A percentile compares a stretch with the other conserved stretches of the same genome.
These are phyloP conservation scores for Pachycephus smyrnensis DNA, from an alignment of 2,888 invertebrate species.

Conservation along the genomic window DNA sequence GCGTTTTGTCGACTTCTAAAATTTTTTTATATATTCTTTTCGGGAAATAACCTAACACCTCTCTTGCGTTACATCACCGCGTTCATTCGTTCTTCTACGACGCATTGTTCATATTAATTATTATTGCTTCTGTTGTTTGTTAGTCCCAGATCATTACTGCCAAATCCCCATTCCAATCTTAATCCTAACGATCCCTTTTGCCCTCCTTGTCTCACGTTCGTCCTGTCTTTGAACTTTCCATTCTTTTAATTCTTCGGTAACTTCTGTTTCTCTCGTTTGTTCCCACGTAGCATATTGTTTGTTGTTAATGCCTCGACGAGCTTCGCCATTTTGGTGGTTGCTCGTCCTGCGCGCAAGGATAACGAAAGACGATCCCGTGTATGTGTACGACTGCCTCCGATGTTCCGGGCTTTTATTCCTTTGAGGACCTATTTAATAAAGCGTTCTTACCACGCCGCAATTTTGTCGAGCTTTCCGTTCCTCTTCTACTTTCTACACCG, in stretches of 20 bases:
- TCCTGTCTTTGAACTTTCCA: neutral
- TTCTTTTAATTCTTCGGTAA: neutral
- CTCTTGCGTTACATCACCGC: neutral
- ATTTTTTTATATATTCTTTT: neutral
- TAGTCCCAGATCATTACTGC: neutral
- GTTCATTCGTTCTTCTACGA: neutral
- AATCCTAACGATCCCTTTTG: neutral
- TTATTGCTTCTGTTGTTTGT: neutral
- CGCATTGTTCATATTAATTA: neutral
- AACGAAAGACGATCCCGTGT: constrained; percentile 2
- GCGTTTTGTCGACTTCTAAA: constrained; percentile 19
- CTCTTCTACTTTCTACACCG: constrained; percentile 40
- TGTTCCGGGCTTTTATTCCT: constrained; percentile 13
- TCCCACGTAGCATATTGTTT: neutral
- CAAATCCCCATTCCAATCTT: neutral
- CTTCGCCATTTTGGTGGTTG: neutral
- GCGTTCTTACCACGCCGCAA: neutral
- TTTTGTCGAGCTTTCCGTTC: constrained; percentile 39
- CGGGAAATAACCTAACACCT: too few relatives aligned
- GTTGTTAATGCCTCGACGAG: neutral
- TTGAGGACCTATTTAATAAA: constrained; percentile 2
- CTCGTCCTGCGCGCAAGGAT: neutral
- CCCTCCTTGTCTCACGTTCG: neutral
- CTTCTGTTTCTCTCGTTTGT: neutral
- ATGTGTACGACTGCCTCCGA: constrained; percentile 47